A percentile compares a stretch with the other conserved stretches of the same genome.
Evolutionary conservation across 2,888 invertebrate genomes (phyloP).

Genomic region (Camptogramma bilineatum): DNA sequence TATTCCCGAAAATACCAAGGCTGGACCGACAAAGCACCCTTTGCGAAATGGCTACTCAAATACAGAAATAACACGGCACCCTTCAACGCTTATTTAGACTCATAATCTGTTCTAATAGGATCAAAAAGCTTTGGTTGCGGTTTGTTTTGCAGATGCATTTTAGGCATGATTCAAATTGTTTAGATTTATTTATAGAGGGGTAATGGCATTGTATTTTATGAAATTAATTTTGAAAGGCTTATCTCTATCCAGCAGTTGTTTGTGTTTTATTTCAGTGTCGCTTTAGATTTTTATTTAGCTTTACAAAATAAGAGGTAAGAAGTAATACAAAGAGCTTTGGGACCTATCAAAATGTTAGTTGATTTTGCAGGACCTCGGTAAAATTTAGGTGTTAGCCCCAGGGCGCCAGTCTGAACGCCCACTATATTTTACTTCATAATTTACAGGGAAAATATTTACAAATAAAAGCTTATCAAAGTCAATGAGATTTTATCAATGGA

Average conservation of each 20-base stretch:
- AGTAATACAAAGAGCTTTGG: too few species aligned
- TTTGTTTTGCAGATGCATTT: slow-evolving; percentile 32
- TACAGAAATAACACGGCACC: slow-evolving; percentile 28
- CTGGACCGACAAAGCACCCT: slow-evolving; percentile 18
- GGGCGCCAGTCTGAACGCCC: too few species aligned
- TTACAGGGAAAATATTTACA: too few species aligned
- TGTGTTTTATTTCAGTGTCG: neutral
- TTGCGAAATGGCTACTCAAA: slow-evolving; percentile 31
- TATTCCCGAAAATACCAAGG: slow-evolving; percentile 1
- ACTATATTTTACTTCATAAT: too few species aligned
- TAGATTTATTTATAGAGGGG: slow-evolving; percentile 7
- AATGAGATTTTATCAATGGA: too few species aligned
- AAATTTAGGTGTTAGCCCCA: too few species aligned
- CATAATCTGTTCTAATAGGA: slow-evolving; percentile 35
- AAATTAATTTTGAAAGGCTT: neutral
- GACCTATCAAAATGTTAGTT: too few species aligned
- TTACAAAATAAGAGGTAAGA: neutral
- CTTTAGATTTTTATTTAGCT: neutral
- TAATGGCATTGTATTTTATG: neutral
- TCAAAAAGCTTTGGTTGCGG: slow-evolving; percentile 29
- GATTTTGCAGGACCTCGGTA: too few species aligned
- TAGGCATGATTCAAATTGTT: slow-evolving; percentile 25
- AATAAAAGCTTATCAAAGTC: too few species aligned
- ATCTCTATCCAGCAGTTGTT: slow-evolving; percentile 5
- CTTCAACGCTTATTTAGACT: slow-evolving; percentile 28